Percentiles rank a stretch among this genome's conserved stretches.
These are phyloP conservation scores for Matsumyia berberina DNA, from an alignment of 2,888 invertebrate genomes.

Conservation along the genomic window DNA sequence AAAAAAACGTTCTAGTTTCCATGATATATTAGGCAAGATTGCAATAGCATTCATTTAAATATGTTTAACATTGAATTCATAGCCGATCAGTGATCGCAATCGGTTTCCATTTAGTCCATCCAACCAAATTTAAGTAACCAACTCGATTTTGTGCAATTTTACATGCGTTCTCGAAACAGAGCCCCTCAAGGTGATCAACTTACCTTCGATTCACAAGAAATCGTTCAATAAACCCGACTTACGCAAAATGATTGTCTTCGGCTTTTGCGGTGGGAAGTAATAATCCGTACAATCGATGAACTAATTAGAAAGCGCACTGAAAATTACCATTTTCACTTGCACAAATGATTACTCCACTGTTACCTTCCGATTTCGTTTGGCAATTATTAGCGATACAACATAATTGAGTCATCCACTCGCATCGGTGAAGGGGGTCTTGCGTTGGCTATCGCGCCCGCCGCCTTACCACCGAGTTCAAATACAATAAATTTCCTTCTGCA, in stretches of 20 bases:
- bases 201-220: conserved; percentile 53
- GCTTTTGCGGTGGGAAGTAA: conserved; percentile 4
- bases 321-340: conserved; percentile 63
- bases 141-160: conserved; percentile 32
- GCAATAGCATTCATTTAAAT: too few species aligned
- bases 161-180: conserved; percentile 1
- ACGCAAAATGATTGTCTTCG: conserved; percentile 47
- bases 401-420: conserved; percentile 66
- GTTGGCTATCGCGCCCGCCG: conserved; percentile 11
- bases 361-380: conserved; percentile 60
- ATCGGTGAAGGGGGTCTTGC: not conserved
- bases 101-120: not conserved
- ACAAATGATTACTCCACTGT: conserved; percentile 51
- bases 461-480: conserved; percentile 52
- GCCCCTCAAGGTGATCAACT: conserved; percentile 34
- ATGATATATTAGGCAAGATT: too few species aligned
- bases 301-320: conserved; percentile 59
- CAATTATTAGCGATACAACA: conserved; percentile 57
- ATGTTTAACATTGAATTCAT: conserved; percentile 13
- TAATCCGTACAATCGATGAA: conserved; percentile 65
- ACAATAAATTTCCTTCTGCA: conserved; percentile 65
- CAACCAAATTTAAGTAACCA: not conserved
- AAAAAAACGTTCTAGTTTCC: too few species aligned
- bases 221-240: conserved; percentile 30
- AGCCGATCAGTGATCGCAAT: not conserved